phyloP scores from a whole-genome alignment of 2,113 vertebrate species.

The Halcyon malimbica region DNA sequence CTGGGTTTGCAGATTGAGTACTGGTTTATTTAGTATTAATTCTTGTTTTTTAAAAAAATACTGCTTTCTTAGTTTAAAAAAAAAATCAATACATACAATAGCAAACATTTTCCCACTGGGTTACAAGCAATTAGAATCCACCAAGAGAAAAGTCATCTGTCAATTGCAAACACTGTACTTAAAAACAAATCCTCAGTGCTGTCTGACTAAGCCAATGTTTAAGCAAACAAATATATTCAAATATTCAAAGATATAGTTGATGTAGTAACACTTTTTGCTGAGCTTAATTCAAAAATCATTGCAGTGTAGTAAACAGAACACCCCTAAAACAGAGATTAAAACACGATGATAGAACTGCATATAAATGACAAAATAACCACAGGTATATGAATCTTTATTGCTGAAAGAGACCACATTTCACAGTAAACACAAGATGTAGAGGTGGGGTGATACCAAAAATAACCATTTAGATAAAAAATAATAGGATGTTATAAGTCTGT shows the following conservation, averaged over 20 bases:
- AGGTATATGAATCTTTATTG: constrained; percentile 43
- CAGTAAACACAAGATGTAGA: background rate
- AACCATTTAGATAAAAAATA: background rate
- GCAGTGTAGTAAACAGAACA: constrained; percentile 46
- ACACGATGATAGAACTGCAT: constrained; percentile 42
- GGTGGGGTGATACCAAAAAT: background rate
- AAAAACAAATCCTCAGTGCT: constrained; percentile 30
- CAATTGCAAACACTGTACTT: constrained; percentile 26
- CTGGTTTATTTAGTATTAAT: constrained; percentile 30
- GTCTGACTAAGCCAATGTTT: constrained; percentile 57
- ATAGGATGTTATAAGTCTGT: background rate
- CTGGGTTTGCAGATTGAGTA: constrained; percentile 2
- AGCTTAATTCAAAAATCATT: constrained; percentile 65
- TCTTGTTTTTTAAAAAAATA: constrained; percentile 20
- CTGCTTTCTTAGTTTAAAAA: background rate
- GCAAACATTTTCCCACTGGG: background rate
- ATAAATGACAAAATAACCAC: constrained; percentile 68
- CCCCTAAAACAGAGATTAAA: constrained; percentile 58
- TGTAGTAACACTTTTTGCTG: constrained; percentile 54
- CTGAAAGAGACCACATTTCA: constrained; percentile 23
- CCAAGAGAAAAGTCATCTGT: constrained; percentile 46
- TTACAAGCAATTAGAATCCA: constrained; percentile 49
- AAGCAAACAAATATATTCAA: constrained; percentile 68
- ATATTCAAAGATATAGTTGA: constrained; percentile 65
- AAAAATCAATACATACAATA: background rate